These are phyloP conservation scores for Zaprionus nigranus DNA, from an alignment of 1,140 invertebrate genomes.

Conservation along the genomic window DNA sequence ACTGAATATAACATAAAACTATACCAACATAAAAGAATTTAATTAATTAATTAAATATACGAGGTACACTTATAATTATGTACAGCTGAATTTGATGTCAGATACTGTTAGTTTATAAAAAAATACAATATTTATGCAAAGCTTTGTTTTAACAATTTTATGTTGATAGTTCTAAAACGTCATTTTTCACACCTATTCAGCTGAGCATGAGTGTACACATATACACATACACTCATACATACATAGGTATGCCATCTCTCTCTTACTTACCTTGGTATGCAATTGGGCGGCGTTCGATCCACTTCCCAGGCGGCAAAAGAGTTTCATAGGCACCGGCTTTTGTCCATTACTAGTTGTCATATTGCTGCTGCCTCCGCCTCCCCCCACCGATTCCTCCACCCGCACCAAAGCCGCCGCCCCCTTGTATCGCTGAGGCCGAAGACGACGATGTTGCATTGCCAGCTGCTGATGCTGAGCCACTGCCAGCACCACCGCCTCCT, in stretches of 20 bases:
- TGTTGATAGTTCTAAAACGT: too few relatives aligned
- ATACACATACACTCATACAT: too few relatives aligned
- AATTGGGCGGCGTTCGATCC: constrained; percentile 97
- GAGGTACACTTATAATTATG: too few relatives aligned
- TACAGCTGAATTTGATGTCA: too few relatives aligned
- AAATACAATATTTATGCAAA: too few relatives aligned
- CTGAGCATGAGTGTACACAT: too few relatives aligned
- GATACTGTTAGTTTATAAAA: too few relatives aligned
- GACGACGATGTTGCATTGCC: constrained; percentile 35
- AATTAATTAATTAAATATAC: too few relatives aligned
- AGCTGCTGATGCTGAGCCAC: constrained; percentile 36
- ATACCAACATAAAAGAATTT: too few relatives aligned
- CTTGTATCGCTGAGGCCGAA: constrained; percentile 27
- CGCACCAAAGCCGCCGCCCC: constrained; percentile 16
- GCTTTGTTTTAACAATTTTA: too few relatives aligned
- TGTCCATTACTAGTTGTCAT: constrained; percentile 53
- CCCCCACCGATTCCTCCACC: constrained; percentile 2
- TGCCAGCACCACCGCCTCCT: constrained; percentile 15
- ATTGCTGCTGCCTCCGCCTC: constrained; percentile 34
- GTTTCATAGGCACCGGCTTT: constrained; percentile 97
- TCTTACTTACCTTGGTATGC: constrained; percentile 94
- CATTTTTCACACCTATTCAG: too few relatives aligned
- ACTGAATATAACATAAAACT: too few relatives aligned
- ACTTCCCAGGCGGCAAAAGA: constrained; percentile 99
- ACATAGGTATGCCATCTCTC: background rate